phyloP scores from a whole-genome alignment of 2,797 vertebrate genomes.

The Bradypodion pumilum region DNA sequence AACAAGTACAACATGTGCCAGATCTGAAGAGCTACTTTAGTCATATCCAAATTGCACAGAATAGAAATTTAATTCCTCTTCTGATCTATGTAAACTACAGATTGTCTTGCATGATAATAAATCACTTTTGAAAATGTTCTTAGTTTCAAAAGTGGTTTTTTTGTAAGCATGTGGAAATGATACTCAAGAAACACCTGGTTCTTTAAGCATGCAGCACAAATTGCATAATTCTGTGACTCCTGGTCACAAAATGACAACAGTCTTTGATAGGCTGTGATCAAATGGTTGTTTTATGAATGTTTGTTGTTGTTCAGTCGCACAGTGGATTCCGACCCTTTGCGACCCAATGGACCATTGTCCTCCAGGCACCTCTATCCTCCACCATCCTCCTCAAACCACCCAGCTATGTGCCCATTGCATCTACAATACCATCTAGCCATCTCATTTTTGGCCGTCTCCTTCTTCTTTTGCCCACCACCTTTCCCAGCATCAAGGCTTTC shows the following conservation, averaged over 20 bases:
- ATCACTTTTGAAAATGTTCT: background rate
- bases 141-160: background rate
- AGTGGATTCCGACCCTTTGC: too few relatives aligned
- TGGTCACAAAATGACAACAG: background rate
- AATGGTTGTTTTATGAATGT: background rate
- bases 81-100: background rate
- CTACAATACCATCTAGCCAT: too few relatives aligned
- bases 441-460: too few relatives aligned
- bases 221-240: background rate
- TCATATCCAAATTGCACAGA: background rate
- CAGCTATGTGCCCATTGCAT: too few relatives aligned
- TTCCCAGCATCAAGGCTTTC: too few relatives aligned
- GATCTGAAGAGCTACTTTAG: background rate
- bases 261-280: background rate
- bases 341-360: too few relatives aligned
- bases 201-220: background rate
- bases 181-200: background rate
- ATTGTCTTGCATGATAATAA: background rate
- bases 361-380: too few relatives aligned
- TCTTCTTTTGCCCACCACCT: too few relatives aligned
- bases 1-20: background rate
- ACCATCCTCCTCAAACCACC: too few relatives aligned
- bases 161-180: background rate
- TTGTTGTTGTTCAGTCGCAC: too few relatives aligned
- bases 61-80: background rate